Base-by-base conservation (phyloP, 2,797 vertebrate genomes). In the Syngnathus acus region DNA sequence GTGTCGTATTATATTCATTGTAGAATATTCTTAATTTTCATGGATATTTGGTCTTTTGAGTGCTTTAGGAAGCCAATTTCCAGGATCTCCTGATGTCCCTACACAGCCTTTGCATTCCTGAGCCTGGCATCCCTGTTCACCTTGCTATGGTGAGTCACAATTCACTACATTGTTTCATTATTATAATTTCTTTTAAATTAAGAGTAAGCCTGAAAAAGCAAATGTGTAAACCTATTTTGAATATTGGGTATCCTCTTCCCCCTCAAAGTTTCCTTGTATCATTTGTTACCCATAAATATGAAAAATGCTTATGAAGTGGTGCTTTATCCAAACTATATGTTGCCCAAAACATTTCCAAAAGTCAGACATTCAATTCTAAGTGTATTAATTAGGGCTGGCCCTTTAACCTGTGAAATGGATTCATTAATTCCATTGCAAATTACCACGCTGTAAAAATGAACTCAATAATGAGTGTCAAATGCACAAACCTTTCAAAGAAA, bases 51-150 rank as follows among this genome's bases (percentile, higher is more conserved):
- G 11, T 51, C 5, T n/a, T 69, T 5, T 68, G 32, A 68, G 60
- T 72, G 7, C 91, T 92, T 83, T 84, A 99, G 97, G 95, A 96
- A 23, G 26, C 8, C 19, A 23, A 43, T 62, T 62, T 62, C 11
- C 94, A 91, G 79, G 95, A 98, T 82, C 92, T 98, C 62, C 88
- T 99, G 45, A 91, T 95, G 75, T 93, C 93, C 1, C 87, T 99
- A 40, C 90, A 96, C 68, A 91, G 83, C 21, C 92, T 96, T 45
- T 86, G 92, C 26, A 88, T 97, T 72, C 95, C 95, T 70, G 94
- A 95, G 59, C 93, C 96, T 4, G 94, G 94, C 78, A 84, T 93
- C 57, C 91, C 95, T 63, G 91, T 99, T 80, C 93, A 98, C 85
- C 93, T 98, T 40, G 95, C 93, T 55, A 90, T 95, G 94, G 97